A percentile compares a stretch with the other conserved stretches of the same genome.
Conservation (phyloP, 2,113 vertebrate genomes). For the Tyto alba region DNA sequence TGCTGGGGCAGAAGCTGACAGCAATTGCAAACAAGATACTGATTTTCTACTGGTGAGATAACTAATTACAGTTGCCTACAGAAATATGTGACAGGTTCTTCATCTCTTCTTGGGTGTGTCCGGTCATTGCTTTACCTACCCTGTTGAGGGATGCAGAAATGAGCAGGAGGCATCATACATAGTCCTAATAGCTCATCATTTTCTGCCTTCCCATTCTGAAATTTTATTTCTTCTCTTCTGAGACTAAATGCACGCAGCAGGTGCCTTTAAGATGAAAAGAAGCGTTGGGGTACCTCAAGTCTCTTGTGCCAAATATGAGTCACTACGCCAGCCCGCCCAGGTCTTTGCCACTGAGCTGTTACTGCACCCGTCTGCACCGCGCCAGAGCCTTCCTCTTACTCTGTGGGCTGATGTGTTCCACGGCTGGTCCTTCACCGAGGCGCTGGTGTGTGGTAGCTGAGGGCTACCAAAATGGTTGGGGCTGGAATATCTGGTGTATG, state of each 20-base stretch:
- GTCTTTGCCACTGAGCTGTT: neutral
- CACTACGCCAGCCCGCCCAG: neutral
- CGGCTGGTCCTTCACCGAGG: neutral
- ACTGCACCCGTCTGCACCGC: neutral
- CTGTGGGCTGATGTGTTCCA: neutral
- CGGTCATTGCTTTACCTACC: neutral
- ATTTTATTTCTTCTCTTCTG: neutral
- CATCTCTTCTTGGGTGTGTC: neutral
- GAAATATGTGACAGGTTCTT: neutral
- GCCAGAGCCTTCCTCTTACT: fast-evolving
- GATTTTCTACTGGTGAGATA: neutral
- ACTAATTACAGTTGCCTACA: neutral
- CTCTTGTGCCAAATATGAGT: neutral
- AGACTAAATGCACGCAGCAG: neutral
- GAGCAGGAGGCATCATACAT: neutral
- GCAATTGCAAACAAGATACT: neutral
- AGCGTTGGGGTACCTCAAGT: neutral
- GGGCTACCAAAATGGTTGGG: neutral
- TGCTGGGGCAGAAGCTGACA: neutral
- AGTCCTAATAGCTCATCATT: neutral
- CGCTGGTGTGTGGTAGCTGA: fast-evolving
- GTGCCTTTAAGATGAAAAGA: neutral
- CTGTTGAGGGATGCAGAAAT: neutral
- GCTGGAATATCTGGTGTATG: neutral
- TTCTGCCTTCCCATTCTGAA: neutral